Evolutionary conservation across 2,797 vertebrate species (phyloP).

Genomic region (Enteromius viviparus): DNA sequence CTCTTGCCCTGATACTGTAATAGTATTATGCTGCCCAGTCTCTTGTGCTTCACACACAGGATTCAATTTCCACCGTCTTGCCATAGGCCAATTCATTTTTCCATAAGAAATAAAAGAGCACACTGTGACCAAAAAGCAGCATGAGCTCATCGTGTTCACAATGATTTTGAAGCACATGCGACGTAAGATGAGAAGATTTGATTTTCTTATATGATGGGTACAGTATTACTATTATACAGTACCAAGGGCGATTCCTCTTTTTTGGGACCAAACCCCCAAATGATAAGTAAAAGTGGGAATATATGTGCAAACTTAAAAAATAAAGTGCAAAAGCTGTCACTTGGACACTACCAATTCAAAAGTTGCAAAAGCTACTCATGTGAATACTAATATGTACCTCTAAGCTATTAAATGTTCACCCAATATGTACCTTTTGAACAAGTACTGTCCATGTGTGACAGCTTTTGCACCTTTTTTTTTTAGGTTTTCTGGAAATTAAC

Average conservation of each 20-base stretch:
- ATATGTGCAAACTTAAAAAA: neutral
- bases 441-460: neutral
- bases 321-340: too few relatives aligned
- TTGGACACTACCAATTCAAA: neutral
- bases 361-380: too few relatives aligned
- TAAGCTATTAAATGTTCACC: too few relatives aligned
- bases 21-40: conserved; percentile 59
- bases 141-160: conserved; percentile 40
- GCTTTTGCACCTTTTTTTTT: neutral
- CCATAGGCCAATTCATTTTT: conserved; percentile 59
- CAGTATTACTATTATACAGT: neutral
- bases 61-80: conserved; percentile 59
- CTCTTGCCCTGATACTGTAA: conserved; percentile 54
- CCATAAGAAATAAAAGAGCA: conserved; percentile 17
- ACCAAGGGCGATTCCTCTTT: neutral
- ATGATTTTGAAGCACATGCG: conserved; percentile 25
- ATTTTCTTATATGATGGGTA: conserved; percentile 18
- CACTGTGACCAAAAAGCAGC: conserved; percentile 34
- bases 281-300: neutral
- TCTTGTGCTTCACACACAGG: conserved; percentile 54
- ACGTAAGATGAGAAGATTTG: conserved; percentile 7
- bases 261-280: neutral
- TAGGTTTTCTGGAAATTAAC: neutral
- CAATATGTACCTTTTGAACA: too few relatives aligned
- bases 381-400: too few relatives aligned